Percentiles rank a stretch among this genome's conserved stretches.
phyloP scores from a whole-genome alignment of 2,113 vertebrate species.

The Hippopotamus amphibius region DNA sequence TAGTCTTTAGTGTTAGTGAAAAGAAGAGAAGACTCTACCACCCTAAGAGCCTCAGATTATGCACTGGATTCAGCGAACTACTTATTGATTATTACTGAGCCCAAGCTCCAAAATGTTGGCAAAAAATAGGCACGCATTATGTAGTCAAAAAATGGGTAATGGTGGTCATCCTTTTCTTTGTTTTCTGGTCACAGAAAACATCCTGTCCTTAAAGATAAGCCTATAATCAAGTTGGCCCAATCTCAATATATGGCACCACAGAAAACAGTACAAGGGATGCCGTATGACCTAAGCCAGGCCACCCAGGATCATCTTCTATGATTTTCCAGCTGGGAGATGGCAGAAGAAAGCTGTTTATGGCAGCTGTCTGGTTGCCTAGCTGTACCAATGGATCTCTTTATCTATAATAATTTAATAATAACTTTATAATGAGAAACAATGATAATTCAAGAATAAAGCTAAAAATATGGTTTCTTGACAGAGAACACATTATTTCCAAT shows the following conservation, averaged over 20 bases:
- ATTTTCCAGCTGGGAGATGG: not conserved
- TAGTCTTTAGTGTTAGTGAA: not conserved
- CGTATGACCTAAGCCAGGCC: not conserved
- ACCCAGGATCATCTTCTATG: not conserved
- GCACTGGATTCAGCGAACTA: not conserved
- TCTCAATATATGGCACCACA: not conserved
- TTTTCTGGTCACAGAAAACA: not conserved
- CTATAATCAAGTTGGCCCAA: not conserved
- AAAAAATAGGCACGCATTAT: not conserved
- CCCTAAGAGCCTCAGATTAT: not conserved
- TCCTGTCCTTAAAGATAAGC: not conserved
- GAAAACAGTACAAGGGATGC: not conserved
- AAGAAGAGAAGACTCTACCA: not conserved
- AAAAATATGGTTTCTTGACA: not conserved
- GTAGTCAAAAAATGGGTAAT: not conserved
- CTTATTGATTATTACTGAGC: not conserved
- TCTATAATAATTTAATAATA: not conserved
- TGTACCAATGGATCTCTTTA: not conserved
- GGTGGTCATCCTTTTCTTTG: not conserved
- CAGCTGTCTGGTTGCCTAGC: not conserved
- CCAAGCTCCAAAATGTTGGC: not conserved
- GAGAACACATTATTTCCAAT: not conserved
- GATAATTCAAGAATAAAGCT: constrained; percentile 2
- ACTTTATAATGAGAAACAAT: not conserved
- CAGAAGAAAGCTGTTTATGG: not conserved